phyloP scores from a whole-genome alignment of 2,888 invertebrate genomes.

The Furcula furcula region DNA sequence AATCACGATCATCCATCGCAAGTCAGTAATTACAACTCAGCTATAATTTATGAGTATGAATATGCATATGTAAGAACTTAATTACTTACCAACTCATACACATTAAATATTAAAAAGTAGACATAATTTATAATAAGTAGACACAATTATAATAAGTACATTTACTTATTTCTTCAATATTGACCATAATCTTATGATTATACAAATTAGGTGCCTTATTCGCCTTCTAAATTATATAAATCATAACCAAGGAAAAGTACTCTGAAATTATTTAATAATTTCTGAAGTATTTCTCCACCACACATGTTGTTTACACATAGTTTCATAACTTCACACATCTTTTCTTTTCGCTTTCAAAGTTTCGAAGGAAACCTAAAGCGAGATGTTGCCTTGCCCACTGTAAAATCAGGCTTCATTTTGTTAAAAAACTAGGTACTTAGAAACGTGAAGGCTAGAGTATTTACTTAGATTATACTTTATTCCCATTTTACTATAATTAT shows the following conservation, averaged over 20 bases:
- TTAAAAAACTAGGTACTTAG: constrained; percentile 7
- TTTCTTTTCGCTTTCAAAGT: constrained; percentile 56
- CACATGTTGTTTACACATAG: constrained; percentile 3
- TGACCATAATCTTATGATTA: too few relatives aligned
- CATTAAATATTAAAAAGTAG: too few relatives aligned
- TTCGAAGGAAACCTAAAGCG: constrained; percentile 65
- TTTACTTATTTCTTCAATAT: too few relatives aligned
- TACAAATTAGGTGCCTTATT: constrained; percentile 54
- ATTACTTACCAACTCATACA: too few relatives aligned
- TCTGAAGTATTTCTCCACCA: constrained; percentile 8
- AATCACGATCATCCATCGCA: constrained; percentile 88
- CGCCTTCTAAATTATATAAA: constrained; percentile 10
- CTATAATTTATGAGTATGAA: too few relatives aligned
- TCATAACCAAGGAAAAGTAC: constrained; percentile 4
- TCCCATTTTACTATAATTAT: not conserved
- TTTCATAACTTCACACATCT: constrained; percentile 9
- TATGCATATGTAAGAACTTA: not conserved
- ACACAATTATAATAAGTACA: too few relatives aligned
- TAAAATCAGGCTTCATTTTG: constrained; percentile 25
- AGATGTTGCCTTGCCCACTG: constrained; percentile 41
- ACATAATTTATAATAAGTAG: too few relatives aligned
- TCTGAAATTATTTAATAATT: constrained; percentile 12
- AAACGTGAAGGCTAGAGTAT: not conserved
- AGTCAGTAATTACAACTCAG: constrained; percentile 94
- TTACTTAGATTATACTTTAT: not conserved